Base-by-base conservation (phyloP, 2,888 invertebrate species). In the Pimpla rufipes region DNA sequence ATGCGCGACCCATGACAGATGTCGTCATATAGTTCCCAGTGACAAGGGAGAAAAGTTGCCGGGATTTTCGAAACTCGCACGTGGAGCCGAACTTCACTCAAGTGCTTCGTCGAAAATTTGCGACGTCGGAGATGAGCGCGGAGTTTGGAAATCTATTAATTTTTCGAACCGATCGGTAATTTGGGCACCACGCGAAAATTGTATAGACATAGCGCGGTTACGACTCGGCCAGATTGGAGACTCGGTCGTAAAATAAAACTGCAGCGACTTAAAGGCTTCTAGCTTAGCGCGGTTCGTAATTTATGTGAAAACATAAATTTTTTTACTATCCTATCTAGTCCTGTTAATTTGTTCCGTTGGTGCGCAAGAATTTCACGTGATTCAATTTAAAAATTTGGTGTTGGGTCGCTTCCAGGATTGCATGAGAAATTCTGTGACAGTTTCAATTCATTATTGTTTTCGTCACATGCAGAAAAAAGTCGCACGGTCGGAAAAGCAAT, bases 181-280 rank as follows among this genome's bases (percentile, higher is more conserved):
- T n/a, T n/a, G n/a, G n/a, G n/a, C n/a, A n/a, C n/a, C n/a, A 3
- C 45, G 45, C n/a, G 10, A 45, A 45, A 45, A 45, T 45, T 45
- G n/a, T n/a, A n/a, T 45, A 4, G 45, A 6, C 10, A n/a, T 45
- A n/a, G 1, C 45, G 21, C 55, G 21, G 47, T 47, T 23, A 29
- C 55, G 37, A 55, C 37, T 55, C 21, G 1, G 37, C 29, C n/a
- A 21, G n/a, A 18, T 40, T 23, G 40, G 37, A 55, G 52, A 18
- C 4, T 71, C 57, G 71, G 57, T 71, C 71, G 57, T 71, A 57
- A 71, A 71, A 57, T 42, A 8, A 29, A 71, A 57, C 21, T 29
- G 40, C 21, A n/a, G n/a, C 11, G 8, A 16, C 35, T 62, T 16
- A 2, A 16, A n/a, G 6, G 29, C 29, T 62, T 62, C n/a, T 62